Evolutionary conservation across 2,113 vertebrate species (phyloP).

Genomic region (Nerophis lumbriciformis): DNA sequence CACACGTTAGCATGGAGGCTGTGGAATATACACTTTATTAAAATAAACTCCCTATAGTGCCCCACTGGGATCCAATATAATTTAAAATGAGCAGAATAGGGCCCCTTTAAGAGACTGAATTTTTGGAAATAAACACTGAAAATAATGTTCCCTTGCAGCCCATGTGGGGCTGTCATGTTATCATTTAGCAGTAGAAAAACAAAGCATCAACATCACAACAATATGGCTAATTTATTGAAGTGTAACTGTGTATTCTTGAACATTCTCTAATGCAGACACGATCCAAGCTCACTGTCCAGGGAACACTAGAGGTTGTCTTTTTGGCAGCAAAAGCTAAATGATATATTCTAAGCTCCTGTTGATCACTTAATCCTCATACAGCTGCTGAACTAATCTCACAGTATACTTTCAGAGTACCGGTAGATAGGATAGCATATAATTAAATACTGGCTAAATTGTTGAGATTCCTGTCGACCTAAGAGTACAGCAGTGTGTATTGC

Average conservation of each 20-base stretch:
- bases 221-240: background rate
- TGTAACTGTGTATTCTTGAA: background rate
- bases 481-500: conserved; percentile 47
- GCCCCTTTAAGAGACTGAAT: too few species aligned
- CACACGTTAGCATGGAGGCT: background rate
- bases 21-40: too few species aligned
- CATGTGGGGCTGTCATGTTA: background rate
- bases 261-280: conserved; percentile 4
- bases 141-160: background rate
- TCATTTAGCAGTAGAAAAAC: background rate
- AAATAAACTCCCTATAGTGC: too few species aligned
- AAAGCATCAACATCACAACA: background rate
- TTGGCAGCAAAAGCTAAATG: conserved; percentile 52
- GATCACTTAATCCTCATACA: conserved; percentile 66
- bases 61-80: too few species aligned
- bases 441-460: conserved; percentile 56
- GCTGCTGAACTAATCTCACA: conserved; percentile 59
- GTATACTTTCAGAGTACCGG: conserved; percentile 45
- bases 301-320: conserved; percentile 54
- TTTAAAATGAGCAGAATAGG: too few species aligned
- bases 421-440: conserved; percentile 56
- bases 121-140: too few species aligned
- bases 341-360: conserved; percentile 58
- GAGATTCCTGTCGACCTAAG: conserved; percentile 41
- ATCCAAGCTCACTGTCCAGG: conserved; percentile 38